Evolutionary conservation across 2,113 vertebrate species (phyloP).

Genomic region (Catagonus wagneri): DNA sequence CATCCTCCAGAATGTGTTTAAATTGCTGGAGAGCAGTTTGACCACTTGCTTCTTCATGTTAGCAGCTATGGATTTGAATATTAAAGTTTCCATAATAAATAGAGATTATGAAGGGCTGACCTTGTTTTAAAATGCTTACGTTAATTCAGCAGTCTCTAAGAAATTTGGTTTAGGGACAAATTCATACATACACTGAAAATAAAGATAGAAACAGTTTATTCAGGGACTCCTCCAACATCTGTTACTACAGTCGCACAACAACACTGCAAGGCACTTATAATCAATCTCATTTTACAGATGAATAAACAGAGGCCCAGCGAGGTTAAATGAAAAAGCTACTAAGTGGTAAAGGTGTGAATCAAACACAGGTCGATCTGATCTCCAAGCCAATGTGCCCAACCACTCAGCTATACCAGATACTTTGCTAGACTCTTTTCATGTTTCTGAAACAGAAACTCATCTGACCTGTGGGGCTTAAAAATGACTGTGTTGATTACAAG

Average conservation of each 20-base stretch:
- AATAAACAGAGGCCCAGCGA: slow-evolving; percentile 57
- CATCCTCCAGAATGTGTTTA: neutral
- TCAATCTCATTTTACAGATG: slow-evolving; percentile 73
- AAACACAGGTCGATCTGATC: neutral
- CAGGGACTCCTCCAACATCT: neutral
- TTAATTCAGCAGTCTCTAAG: neutral
- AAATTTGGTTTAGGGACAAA: neutral
- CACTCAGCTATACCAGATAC: neutral
- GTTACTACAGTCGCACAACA: neutral
- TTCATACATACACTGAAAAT: neutral
- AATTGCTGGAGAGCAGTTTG: neutral
- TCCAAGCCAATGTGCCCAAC: neutral
- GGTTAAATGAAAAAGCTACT: slow-evolving; percentile 58
- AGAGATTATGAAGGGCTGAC: neutral
- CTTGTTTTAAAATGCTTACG: slow-evolving; percentile 11
- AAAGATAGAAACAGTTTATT: slow-evolving; percentile 34
- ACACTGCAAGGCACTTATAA: slow-evolving; percentile 28
- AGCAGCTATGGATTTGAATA: neutral
- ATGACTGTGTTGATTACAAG: slow-evolving; percentile 50
- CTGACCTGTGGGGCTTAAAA: slow-evolving; percentile 59
- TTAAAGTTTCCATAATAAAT: neutral
- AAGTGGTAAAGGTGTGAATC: slow-evolving; percentile 29
- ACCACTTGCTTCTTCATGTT: neutral
- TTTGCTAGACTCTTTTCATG: neutral
- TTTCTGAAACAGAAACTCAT: neutral